Base-by-base conservation (phyloP, 2,113 vertebrate species). In the Sprattus sprattus region DNA sequence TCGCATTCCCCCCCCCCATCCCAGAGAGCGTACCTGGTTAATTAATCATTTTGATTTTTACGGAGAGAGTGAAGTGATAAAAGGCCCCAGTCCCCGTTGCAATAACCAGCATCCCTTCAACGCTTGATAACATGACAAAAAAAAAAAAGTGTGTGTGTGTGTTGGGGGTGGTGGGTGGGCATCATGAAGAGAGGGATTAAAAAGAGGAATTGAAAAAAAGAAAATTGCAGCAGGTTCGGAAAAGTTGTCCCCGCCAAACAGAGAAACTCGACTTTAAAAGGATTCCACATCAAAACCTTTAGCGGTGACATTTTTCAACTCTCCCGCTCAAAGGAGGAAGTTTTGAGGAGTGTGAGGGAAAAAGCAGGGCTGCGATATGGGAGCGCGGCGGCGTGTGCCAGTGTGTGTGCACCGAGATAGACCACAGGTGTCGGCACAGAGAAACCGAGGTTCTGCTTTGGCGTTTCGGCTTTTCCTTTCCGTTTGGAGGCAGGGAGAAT, bases 241-340 rank as follows among this genome's bases (percentile, higher is more conserved):
- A 95, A 95, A 95, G 91, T 94, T 95, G 91, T 93, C 92, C 91
- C 92, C 88, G 90, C 93, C 93, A 94, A 94, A 86, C 52, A 94
- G 93, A 92, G 92, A 93, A 94, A 94, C 94, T 95, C 94, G 91
- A 94, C 93, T 93, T 94, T 91, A 95, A 94, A 94, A 91, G 91
- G 89, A 89, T 92, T 91, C 92, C 67, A 94, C 94, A 94, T 95
- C 94, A 95, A 94, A 94, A 93, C 91, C 89, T 90, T 93, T 92
- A 92, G 84, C 87, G 90, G 92, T 93, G 93, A 94, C 94, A 94
- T 95, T 95, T 95, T 93, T 94, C n/a, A 75, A 92, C 92, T 93
- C 83, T 18, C 44, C 90, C 89, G 87, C 92, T 95, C 93, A 94
- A 94, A 94, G 92, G 91, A 94, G 93, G 88, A 93, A 94, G 92